Evolutionary conservation across 2,888 invertebrate genomes (phyloP).

Genomic region (Machimus rusticus): DNA sequence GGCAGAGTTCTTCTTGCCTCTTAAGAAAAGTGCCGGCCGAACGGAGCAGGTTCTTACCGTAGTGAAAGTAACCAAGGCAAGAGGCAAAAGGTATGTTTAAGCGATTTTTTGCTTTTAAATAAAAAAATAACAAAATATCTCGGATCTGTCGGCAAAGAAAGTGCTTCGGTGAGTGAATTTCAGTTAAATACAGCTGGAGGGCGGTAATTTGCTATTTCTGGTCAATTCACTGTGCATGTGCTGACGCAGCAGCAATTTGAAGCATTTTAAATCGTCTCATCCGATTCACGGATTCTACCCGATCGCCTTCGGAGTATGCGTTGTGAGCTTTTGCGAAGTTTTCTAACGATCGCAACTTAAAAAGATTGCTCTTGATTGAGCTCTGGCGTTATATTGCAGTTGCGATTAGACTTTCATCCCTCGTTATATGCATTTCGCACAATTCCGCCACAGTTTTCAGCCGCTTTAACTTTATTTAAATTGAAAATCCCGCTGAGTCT

Average conservation of each 20-base stretch:
- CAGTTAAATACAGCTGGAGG: neutral
- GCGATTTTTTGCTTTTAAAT: neutral
- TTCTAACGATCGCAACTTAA: neutral
- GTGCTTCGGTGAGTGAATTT: neutral
- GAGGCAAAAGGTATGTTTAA: neutral
- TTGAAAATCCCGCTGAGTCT: neutral
- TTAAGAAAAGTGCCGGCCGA: slow-evolving; percentile 1
- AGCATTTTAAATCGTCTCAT: neutral
- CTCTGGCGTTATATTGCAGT: neutral
- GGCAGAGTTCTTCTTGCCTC: slow-evolving; percentile 7
- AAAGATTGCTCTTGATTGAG: neutral
- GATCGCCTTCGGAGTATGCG: neutral
- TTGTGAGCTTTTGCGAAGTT: neutral
- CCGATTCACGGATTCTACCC: neutral
- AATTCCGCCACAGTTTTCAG: neutral
- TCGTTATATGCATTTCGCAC: neutral
- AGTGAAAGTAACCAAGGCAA: slow-evolving; percentile 6
- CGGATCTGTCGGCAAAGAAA: neutral
- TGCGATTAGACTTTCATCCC: neutral
- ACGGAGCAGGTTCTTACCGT: neutral
- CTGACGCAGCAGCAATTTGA: neutral
- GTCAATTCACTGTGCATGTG: neutral
- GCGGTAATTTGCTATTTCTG: neutral
- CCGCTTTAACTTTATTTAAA: neutral
- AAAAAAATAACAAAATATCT: neutral